These are phyloP conservation scores for Cotesia congregata DNA, from an alignment of 2,888 invertebrate genomes.

Conservation along the genomic window DNA sequence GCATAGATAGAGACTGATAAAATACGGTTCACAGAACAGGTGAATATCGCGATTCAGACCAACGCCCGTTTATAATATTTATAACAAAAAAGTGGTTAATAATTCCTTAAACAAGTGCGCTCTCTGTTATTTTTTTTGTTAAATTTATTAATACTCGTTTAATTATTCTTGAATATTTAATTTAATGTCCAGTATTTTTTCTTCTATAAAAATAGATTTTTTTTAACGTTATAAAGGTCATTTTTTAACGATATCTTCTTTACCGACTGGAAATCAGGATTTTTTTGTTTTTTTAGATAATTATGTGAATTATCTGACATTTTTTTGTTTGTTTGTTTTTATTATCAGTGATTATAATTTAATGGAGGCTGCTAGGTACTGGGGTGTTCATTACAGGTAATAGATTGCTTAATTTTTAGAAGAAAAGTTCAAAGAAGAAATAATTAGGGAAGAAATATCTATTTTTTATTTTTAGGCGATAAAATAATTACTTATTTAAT, in stretches of 20 bases:
- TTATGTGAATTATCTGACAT: constrained; percentile 15
- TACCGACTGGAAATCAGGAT: constrained; percentile 14
- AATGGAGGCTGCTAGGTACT: constrained; percentile 53
- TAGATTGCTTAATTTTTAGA: constrained; percentile 21
- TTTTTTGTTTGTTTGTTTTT: not conserved
- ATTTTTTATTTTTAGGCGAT: not conserved
- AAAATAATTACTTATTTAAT: no score
- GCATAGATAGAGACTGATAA: constrained; percentile 68
- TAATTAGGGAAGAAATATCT: not conserved
- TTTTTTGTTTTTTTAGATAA: not conserved
- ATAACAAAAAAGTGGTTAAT: no score
- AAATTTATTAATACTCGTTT: no score
- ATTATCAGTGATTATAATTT: constrained; percentile 5
- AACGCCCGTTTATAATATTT: constrained; percentile 58
- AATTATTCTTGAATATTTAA: no score
- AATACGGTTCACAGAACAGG: constrained; percentile 66
- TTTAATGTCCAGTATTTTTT: no score
- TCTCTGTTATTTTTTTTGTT: no score
- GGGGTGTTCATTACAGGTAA: constrained; percentile 67
- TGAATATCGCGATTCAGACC: constrained; percentile 61
- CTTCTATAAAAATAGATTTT: no score
- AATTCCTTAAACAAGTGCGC: no score
- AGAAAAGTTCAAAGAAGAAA: not conserved
- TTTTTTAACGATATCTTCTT: constrained; percentile 3
- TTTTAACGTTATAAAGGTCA: no score